These are phyloP conservation scores for Leucosticte australis DNA, from an alignment of 2,113 vertebrate species.

Conservation along the genomic window DNA sequence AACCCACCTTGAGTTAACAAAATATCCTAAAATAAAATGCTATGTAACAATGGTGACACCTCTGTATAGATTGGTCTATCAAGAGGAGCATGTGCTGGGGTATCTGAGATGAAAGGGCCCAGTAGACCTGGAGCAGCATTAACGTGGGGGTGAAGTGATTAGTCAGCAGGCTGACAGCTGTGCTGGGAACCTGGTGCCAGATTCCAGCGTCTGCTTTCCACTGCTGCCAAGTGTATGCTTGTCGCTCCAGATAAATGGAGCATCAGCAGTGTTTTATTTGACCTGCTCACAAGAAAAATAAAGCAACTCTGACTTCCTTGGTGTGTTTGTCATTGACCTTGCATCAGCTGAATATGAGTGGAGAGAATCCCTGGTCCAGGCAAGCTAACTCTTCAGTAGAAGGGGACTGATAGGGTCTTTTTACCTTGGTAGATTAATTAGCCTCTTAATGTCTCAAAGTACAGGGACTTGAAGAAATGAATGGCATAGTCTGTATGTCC, in stretches of 20 bases:
- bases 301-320: constrained; percentile 37
- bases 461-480: background rate
- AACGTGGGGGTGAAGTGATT: constrained; percentile 50
- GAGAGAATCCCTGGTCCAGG: background rate
- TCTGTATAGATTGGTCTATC: constrained; percentile 20
- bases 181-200: constrained; percentile 21
- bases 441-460: background rate
- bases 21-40: background rate
- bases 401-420: background rate
- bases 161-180: constrained; percentile 52
- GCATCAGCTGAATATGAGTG: constrained; percentile 4
- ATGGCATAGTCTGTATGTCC: background rate
- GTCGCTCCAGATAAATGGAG: constrained; percentile 48
- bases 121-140: constrained; percentile 41
- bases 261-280: constrained; percentile 61
- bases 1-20: background rate
- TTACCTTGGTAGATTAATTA: background rate
- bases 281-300: constrained; percentile 63
- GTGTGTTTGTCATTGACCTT: constrained; percentile 37
- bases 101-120: constrained; percentile 27
- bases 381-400: constrained; percentile 48
- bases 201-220: constrained; percentile 20
- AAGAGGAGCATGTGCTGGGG: background rate
- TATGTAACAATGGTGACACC: background rate
- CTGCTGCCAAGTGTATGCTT: constrained; percentile 62